A percentile compares a stretch with the other conserved stretches of the same genome.
These are phyloP conservation scores for Geococcyx californianus DNA, from an alignment of 2,113 vertebrate genomes.

Conservation along the genomic window DNA sequence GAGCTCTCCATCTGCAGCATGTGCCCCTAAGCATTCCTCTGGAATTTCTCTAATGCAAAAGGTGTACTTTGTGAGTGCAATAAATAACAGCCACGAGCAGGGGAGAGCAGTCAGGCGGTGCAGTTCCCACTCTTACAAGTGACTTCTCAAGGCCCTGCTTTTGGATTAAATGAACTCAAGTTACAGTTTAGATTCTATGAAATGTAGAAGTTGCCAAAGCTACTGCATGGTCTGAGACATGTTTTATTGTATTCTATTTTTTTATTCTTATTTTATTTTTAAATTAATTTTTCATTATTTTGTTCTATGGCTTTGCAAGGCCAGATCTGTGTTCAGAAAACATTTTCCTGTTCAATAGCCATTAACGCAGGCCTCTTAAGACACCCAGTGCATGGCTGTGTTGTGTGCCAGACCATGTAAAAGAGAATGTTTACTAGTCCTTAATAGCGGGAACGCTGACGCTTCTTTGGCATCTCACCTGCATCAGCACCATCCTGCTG, in stretches of 20 bases:
- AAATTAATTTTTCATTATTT: not conserved
- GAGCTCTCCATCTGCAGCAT: not conserved
- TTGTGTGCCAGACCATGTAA: not conserved
- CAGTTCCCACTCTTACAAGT: accelerated
- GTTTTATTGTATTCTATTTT: not conserved
- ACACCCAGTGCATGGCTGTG: not conserved
- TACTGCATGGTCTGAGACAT: not conserved
- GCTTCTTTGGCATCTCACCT: not conserved
- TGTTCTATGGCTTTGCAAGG: not conserved
- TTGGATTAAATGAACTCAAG: not conserved
- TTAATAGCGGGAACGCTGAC: not conserved
- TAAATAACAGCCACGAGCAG: not conserved
- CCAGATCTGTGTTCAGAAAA: not conserved
- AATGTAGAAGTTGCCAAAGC: not conserved
- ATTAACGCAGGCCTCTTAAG: not conserved
- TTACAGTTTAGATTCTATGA: not conserved
- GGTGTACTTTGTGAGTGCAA: not conserved
- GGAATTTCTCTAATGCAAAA: not conserved
- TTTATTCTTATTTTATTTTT: not conserved
- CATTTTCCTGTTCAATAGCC: not conserved
- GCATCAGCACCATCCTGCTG: not conserved
- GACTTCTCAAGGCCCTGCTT: not conserved
- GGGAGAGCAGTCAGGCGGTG: not conserved
- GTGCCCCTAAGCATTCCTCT: not conserved
- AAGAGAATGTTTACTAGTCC: not conserved